Percentiles rank a stretch among this genome's conserved stretches.
Evolutionary conservation across 2,113 vertebrate species (phyloP).

Genomic region (Heloderma charlesbogerti): DNA sequence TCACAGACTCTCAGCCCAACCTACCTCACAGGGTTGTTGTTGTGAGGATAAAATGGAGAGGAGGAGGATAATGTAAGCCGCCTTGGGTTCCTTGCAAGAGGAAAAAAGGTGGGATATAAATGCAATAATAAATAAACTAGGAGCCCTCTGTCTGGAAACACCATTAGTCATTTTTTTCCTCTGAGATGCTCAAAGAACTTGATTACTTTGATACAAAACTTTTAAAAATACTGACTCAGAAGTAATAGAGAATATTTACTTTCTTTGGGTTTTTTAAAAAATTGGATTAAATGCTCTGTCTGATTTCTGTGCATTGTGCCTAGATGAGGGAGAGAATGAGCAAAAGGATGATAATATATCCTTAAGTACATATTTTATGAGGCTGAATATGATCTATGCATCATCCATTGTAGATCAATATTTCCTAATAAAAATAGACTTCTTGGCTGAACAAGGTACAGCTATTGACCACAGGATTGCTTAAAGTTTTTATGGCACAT

Average conservation of each 20-base stretch:
- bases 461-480: background rate
- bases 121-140: no score
- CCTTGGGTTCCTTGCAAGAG: no score
- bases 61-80: no score
- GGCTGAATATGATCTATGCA: background rate
- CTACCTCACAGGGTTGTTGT: no score
- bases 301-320: background rate
- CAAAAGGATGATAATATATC: background rate
- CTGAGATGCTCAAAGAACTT: background rate
- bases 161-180: background rate
- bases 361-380: conserved; percentile 1
- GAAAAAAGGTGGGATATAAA: no score
- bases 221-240: background rate
- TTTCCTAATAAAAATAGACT: background rate
- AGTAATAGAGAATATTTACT: background rate
- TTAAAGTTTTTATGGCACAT: background rate
- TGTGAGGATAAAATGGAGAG: no score
- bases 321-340: background rate
- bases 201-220: background rate
- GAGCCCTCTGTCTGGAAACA: no score
- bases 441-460: background rate
- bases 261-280: background rate
- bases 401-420: accelerated
- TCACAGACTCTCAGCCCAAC: no score
- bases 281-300: background rate